These are phyloP conservation scores for Micropoecilia bifurca DNA, from an alignment of 2,797 vertebrate species.

Conservation along the genomic window DNA sequence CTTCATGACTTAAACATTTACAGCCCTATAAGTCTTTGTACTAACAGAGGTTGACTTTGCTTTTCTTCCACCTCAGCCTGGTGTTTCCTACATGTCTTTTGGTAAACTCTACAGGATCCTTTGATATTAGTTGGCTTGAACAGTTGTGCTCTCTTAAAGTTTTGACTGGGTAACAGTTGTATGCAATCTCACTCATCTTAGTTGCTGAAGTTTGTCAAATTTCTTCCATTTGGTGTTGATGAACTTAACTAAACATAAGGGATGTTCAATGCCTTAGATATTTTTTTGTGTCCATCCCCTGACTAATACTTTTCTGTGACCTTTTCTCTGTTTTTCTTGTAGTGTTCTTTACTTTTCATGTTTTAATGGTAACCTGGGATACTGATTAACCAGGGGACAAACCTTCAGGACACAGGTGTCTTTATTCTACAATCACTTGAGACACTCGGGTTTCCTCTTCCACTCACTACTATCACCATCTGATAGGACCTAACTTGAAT, in stretches of 20 bases:
- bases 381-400: too few species aligned
- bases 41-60: background rate
- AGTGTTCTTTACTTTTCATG: too few species aligned
- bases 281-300: background rate
- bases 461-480: background rate
- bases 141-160: too few species aligned
- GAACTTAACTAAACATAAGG: too few species aligned
- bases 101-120: too few species aligned
- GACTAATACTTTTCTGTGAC: background rate
- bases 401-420: too few species aligned
- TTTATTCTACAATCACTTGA: too few species aligned
- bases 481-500: background rate
- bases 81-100: too few species aligned
- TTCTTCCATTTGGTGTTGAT: background rate
- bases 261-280: background rate
- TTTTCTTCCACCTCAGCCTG: background rate
- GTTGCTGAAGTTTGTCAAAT: background rate
- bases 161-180: background rate
- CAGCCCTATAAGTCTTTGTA: background rate
- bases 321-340: background rate
- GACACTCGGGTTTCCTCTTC: background rate
- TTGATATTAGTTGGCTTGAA: too few species aligned
- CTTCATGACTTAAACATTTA: background rate
- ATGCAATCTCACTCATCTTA: background rate
- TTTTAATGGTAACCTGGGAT: too few species aligned